Base-by-base conservation (phyloP, 2,113 vertebrate species). In the Antechinus flavipes region DNA sequence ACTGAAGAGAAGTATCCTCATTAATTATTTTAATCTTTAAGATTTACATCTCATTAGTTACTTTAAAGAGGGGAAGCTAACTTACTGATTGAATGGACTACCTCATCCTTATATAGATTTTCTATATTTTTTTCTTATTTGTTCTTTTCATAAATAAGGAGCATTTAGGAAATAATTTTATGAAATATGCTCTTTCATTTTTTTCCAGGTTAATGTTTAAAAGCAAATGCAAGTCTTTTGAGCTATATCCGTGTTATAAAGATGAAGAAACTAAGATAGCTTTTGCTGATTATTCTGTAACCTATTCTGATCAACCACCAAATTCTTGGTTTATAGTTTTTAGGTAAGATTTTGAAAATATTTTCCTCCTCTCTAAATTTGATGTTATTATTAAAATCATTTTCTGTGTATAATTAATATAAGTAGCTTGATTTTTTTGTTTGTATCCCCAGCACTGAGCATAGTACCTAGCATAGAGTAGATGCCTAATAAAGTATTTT, bases 241-340 rank as follows among this genome's bases (percentile, higher is more conserved):
- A 98, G 92, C 98, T 98, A 47, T 99, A 99, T 93, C 98, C 98
- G 10, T 99, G 99, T 96, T 98, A 98, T 93, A 98, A 98, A 97
- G 99, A 99, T 97, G 99, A 99, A 93, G 98, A 97, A 93, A 99
- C 98, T 93, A 99, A 98, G 96, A 96, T 99, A 42, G 94, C 97
- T 89, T 99, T 99, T 12, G 52, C 95, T 42, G 99, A 99, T 96
- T 99, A 99, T 96, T 93, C 96, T 0, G 98, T 99, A 47, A 98
- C 97, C 0, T 98, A 99, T 76, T 91, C 94, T 90, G 99, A 99
- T 54, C 98, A 99, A 46, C 96, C 98, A 94, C 96, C 98, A 91
- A 99, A 98, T 96, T 97, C 96, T 52, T 99, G 99, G 99, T 98
- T 99, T 96, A 97, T 99, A 95, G 94, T 99, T 91, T 99, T 99